Evolutionary conservation across 92 coral and sea anemone species (phyloP).

Genomic region (Palythoa heliodiscus): DNA sequence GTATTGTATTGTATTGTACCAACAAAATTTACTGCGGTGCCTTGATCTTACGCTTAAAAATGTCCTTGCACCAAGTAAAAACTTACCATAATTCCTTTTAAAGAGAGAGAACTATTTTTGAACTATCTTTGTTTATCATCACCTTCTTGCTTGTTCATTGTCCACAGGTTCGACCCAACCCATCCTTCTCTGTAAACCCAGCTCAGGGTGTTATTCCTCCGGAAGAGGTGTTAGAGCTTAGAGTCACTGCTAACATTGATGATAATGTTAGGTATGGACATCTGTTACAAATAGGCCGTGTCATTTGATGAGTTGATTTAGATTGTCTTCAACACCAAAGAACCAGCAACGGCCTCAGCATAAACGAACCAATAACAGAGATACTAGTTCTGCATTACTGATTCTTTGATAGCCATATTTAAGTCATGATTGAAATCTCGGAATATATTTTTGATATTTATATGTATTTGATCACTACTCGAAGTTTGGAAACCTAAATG

Average conservation of each 20-base stretch:
- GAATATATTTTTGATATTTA: too few species aligned
- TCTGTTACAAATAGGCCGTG: neutral
- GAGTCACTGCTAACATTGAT: slow-evolving; percentile 90
- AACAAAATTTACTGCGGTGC: neutral
- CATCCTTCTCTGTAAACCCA: slow-evolving; percentile 88
- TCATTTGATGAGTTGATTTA: neutral
- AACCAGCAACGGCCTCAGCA: too few species aligned
- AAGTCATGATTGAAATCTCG: too few species aligned
- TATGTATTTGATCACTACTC: too few species aligned
- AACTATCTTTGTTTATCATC: neutral
- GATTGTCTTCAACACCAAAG: too few species aligned
- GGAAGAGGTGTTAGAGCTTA: slow-evolving; percentile 82
- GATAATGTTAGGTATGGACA: slow-evolving; percentile 86
- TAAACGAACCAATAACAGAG: too few species aligned
- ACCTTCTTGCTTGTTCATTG: neutral
- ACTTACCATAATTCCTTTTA: too few species aligned
- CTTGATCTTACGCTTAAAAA: neutral
- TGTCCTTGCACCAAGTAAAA: too few species aligned
- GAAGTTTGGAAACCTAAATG: too few species aligned
- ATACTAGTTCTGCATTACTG: too few species aligned
- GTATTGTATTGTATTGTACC: neutral
- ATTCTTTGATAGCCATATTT: too few species aligned
- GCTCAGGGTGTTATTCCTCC: slow-evolving; percentile 83
- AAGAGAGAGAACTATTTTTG: too few species aligned
- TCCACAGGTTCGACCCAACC: slow-evolving; percentile 86